A percentile compares a stretch with the other conserved stretches of the same genome.
Conservation (phyloP, 2,113 vertebrate genomes). For the Bos javanicus region DNA sequence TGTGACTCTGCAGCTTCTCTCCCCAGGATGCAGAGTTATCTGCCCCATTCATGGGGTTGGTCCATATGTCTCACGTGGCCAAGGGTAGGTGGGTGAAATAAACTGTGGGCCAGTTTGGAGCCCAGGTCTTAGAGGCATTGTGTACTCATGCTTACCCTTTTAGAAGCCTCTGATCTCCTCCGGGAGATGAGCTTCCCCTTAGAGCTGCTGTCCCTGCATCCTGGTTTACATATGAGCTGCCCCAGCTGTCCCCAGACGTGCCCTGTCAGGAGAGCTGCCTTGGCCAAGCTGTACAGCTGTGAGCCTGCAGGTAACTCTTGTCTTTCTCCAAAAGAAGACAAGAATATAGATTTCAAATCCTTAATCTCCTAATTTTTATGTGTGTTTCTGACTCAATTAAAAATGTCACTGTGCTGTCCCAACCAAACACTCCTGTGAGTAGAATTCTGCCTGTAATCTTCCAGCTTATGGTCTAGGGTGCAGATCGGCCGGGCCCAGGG, state of each 20-base stretch:
- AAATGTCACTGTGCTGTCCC: neutral
- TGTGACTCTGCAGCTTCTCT: neutral
- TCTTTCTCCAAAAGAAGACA: neutral
- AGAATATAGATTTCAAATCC: neutral
- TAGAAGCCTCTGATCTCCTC: neutral
- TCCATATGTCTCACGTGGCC: accelerated
- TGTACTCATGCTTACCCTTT: neutral
- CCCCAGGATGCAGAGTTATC: too few species aligned
- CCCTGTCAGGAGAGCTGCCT: neutral
- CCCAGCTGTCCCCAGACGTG: accelerated
- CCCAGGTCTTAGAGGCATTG: neutral
- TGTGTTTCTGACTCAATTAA: neutral
- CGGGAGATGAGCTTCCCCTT: neutral
- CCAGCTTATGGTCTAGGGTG: neutral
- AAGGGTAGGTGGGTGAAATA: neutral
- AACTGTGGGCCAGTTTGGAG: neutral
- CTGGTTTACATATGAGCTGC: neutral
- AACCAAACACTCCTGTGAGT: neutral
- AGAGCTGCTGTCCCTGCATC: neutral
- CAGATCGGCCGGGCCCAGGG: accelerated
- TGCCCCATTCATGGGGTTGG: accelerated
- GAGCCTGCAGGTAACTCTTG: neutral
- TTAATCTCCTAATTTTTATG: neutral
- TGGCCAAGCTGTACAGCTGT: neutral
- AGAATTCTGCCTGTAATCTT: neutral